Evolutionary conservation across 1,140 invertebrate genomes (phyloP), one percentile per base, ranked within the genome.

Genomic region (Brachystomella parvula): DNA sequence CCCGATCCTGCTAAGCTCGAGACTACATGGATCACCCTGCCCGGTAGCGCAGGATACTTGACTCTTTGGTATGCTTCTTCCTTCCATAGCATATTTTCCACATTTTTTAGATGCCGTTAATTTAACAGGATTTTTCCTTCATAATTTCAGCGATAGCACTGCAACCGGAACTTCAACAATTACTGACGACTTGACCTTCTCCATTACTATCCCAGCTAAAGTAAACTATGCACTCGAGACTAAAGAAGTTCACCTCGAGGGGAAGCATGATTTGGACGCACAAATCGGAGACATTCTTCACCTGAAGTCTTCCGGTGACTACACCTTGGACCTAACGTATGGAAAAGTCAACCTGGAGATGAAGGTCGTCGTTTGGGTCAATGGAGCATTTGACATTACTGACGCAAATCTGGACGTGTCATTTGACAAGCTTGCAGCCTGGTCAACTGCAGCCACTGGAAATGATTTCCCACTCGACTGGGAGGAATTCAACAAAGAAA

Each of bases 141-240:
- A 53, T 39, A 53, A 19, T 24, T 53, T 53, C 24, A 53, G 49
- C 49, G 15, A 53, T 24, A 17, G 12, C 6, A 24, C 24, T 17
- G 49, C 49, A 6, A 53, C 49, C 6, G 49, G 49, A 6, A 53
- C 49, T 15, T 53, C 49, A 53, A 15, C 12, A 53, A 53, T 53
- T 53, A 26, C 3, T 24, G 49, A 53, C 49, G 49, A 53, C 49
- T 53, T 53, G 49, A 53, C 9, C 49, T 53, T 53, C 24, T 15
- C 12, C 9, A 15, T 53, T 19, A 24, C 12, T 17, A 15, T 53
- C 6, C 49, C 49, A 24, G 49, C 21, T 53, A 53, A 15, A 6
- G 49, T 53, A 6, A 15, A 26, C 6, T 53, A 53, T 24, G 21
- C 24, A 17, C 6, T 53, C 21, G 49, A 24, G 12, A 24, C 21